Evolutionary conservation across 2,797 vertebrate genomes (phyloP).

Genomic region (Strix occidentalis): DNA sequence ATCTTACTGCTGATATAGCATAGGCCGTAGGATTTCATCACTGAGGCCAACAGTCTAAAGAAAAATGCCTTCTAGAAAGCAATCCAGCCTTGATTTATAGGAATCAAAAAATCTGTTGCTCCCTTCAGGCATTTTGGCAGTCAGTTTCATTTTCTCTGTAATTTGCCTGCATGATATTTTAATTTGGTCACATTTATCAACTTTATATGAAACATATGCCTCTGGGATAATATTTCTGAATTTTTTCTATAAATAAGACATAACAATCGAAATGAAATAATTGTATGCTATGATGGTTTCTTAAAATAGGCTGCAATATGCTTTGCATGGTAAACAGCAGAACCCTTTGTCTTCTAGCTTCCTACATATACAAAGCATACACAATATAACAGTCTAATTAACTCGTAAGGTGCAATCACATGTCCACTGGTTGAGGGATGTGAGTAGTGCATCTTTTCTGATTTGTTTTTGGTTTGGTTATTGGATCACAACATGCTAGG

Average conservation of each 20-base stretch:
- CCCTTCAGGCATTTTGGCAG: slow-evolving; percentile 1
- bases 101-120: slow-evolving; percentile 26
- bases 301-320: not conserved
- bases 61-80: slow-evolving; percentile 23
- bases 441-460: not conserved
- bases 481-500: not conserved
- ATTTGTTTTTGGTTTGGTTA: not conserved
- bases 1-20: not conserved
- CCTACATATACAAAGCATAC: not conserved
- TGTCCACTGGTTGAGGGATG: not conserved
- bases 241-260: not conserved
- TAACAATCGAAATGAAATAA: not conserved
- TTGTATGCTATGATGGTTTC: not conserved
- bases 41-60: not conserved
- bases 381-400: not conserved
- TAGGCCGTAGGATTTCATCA: not conserved
- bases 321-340: not conserved
- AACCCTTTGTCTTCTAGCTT: not conserved
- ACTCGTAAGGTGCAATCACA: not conserved
- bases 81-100: slow-evolving; percentile 21
- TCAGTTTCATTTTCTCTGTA: slow-evolving; percentile 39
- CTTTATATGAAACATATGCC: not conserved
- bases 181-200: slow-evolving; percentile 48
- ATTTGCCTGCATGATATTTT: not conserved
- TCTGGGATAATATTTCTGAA: not conserved